These are phyloP conservation scores for Geothlypis trichas DNA, from an alignment of 2,113 vertebrate species.

Conservation along the genomic window DNA sequence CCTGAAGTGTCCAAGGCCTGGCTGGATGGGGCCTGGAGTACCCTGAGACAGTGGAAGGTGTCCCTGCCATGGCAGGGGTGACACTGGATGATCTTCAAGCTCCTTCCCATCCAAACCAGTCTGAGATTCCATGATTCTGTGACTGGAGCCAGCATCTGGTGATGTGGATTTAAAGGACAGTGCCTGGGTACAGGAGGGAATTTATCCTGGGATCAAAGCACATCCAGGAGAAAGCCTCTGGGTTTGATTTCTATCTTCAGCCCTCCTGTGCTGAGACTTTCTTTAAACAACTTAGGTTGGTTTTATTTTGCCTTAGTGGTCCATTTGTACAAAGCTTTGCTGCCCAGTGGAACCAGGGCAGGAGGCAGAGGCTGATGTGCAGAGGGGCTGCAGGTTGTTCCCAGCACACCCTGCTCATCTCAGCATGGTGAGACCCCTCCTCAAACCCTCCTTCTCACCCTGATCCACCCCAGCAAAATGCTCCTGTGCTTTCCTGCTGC, in stretches of 20 bases:
- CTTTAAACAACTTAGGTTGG: rapidly evolving
- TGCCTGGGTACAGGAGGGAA: not conserved
- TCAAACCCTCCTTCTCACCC: rapidly evolving
- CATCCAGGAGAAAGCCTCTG: not conserved
- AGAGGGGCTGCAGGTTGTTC: not conserved
- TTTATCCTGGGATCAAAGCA: not conserved
- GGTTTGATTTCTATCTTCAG: not conserved
- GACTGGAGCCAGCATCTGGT: rapidly evolving
- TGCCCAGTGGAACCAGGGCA: not conserved
- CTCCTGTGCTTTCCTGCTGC: not conserved
- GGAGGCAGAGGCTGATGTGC: not conserved
- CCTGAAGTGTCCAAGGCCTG: not conserved
- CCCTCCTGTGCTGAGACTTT: rapidly evolving
- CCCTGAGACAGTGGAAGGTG: rapidly evolving
- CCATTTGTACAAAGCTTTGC: not conserved
- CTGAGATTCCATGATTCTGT: not conserved
- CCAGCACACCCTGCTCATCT: not conserved
- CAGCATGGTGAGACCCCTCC: not conserved
- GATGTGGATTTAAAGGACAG: rapidly evolving
- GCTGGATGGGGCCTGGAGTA: rapidly evolving
- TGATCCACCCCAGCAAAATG: not conserved
- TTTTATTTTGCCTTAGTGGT: not conserved
- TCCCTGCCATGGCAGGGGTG: not conserved
- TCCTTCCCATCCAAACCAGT: not conserved
- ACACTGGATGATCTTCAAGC: rapidly evolving